Conservation (phyloP, 2,888 invertebrate species). For the Papilio protenor region DNA sequence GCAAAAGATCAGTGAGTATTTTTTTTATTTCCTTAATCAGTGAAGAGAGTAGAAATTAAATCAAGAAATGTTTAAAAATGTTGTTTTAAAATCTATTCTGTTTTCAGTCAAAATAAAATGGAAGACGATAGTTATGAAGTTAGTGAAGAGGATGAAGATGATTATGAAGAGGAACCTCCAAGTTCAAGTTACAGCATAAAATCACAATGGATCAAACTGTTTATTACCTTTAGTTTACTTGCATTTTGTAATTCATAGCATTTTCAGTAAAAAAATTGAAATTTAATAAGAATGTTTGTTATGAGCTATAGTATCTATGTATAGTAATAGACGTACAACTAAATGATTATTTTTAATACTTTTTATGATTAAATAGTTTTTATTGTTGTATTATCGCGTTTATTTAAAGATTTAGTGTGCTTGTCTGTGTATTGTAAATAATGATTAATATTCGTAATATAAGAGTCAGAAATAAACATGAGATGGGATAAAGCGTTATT, state of each 20-base stretch:
- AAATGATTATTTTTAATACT: not conserved
- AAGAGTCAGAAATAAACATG: slow-evolving; percentile 20
- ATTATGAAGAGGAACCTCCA: slow-evolving; percentile 21
- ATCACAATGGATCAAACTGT: slow-evolving; percentile 18
- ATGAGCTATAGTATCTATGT: slow-evolving; percentile 3
- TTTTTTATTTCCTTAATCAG: too few species aligned
- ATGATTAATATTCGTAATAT: not conserved
- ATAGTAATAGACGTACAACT: not conserved
- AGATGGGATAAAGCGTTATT: slow-evolving; percentile 45
- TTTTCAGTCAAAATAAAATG: slow-evolving; percentile 26
- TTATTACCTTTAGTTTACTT: slow-evolving; percentile 50
- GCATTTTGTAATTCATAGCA: slow-evolving; percentile 42
- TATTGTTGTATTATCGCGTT: not conserved
- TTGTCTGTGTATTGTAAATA: not conserved
- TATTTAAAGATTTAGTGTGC: not conserved
- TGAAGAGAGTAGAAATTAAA: too few species aligned
- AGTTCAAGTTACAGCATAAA: slow-evolving; percentile 13
- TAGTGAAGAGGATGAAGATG: slow-evolving; percentile 1
- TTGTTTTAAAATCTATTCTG: not conserved
- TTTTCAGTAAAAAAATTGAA: not conserved
- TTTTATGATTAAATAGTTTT: slow-evolving; percentile 1
- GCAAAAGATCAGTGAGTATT: slow-evolving; percentile 37
- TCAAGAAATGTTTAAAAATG: too few species aligned
- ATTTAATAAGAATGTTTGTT: not conserved
- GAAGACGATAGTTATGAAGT: slow-evolving; percentile 21